Base-by-base conservation (phyloP, 2,888 invertebrate species). In the Bombyx huttoni region DNA sequence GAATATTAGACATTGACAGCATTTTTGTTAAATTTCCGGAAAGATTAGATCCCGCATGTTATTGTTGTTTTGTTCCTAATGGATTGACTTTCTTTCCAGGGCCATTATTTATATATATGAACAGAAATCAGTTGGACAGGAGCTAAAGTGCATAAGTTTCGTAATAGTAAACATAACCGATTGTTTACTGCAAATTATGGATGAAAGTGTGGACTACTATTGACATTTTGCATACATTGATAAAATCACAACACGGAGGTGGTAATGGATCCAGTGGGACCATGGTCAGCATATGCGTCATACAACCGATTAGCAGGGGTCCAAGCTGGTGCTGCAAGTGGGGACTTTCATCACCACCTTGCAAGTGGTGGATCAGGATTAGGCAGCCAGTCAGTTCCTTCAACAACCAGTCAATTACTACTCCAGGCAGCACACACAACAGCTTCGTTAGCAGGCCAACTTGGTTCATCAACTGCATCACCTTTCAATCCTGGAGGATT, bases 221-320 rank as follows among this genome's bases (percentile, higher is more conserved):
- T 87, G 82, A 87, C 77, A 83, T 70, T 79, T 74, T 82, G 76
- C 70, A 75, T 82, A 79, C 73, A 81, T 79, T 83, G 73, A 78
- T 69, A 76, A 67, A 68, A 71, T 69, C 70, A 78, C 74, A 82
- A 73, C 78, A 84, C 86, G 81, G 77, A 87, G 86, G 79, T 87
- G 89, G 89, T 89, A 89, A 96, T 96, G 95, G 96, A 96, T 93
- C 95, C 95, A 80, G 94, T 94, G 83, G 94, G 94, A 89, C 94
- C 95, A 89, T 96, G 96, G 96, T 92, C 93, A 78, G 92, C 92
- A 78, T 94, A 94, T 84, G 90, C 92, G 77, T 93, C 94, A 67
- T 95, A 95, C 90, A 95, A 95, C 89, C 93, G 95, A 71, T 89
- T 95, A 81, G 91, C 93, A 63, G 91, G 91, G 67, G 92, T 92